Evolutionary conservation across 2,113 vertebrate species (phyloP), one percentile per base, ranked within the genome.

Genomic region (Callospermophilus lateralis): DNA sequence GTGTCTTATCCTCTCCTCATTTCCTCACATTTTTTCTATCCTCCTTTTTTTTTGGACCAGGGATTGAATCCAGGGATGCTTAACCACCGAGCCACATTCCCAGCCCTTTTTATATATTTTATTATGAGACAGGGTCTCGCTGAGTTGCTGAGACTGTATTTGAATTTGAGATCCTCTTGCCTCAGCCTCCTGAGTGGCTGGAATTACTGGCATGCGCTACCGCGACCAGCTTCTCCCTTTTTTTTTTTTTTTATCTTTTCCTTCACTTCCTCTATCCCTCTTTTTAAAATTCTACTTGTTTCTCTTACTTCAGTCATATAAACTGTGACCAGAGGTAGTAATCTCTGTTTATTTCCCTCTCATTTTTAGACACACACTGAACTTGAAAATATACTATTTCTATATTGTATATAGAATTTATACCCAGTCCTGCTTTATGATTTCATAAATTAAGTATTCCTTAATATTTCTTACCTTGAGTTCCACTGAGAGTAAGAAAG

Each of bases 401-500:
- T 76, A 3, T 85, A 58, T 61, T 93, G 93, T 61, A 51, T 58
- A 58, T 58, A 80, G 26, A 84, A 85, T 63, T 39, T 70, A 90
- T 79, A 68, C 37, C 7, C 20, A 76, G 28, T 32, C 9, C 11
- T 84, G 19, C 34, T 84, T 85, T 91, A 45, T 92, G 32, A 65
- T 48, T 78, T 84, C 84, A 58, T 17, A 93, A 70, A 84, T 94
- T 91, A 68, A 94, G 58, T 97, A 80, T 45, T 15, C 24, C 34
- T 93, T 76, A 30, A 16, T 80, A 6, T 83, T 96, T 24, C 97
- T 97, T 97, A 98, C 98, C 98, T 97, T 97, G 89, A 93, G 19
- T 89, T 39, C 74, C 90, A 73, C 26, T 94, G 72, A 97, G 72
- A 70, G 90, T 92, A 93, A 98, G 89, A 24, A 97, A 39, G 37